Percentiles rank a stretch among this genome's conserved stretches.
These are phyloP conservation scores for Zelleria hepariella DNA, from an alignment of 2,888 invertebrate genomes.

Conservation along the genomic window DNA sequence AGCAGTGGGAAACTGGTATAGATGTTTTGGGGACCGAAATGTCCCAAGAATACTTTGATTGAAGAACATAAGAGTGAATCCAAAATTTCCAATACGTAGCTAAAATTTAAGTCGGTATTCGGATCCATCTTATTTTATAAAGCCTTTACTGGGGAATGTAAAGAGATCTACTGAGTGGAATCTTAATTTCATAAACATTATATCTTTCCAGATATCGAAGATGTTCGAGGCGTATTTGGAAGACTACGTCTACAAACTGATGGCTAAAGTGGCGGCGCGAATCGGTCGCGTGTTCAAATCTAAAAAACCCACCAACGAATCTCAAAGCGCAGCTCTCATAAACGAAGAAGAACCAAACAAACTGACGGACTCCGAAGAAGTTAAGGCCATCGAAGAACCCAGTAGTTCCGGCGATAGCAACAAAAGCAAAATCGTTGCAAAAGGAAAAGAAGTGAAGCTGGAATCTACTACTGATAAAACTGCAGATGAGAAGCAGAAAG, in stretches of 20 bases:
- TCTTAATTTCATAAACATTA: no score
- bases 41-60: no score
- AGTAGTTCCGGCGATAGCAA: neutral
- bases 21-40: no score
- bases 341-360: neutral
- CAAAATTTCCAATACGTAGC: no score
- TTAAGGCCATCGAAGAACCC: neutral
- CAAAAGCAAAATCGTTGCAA: neutral
- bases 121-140: no score
- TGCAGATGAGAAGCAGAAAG: conserved; percentile 16
- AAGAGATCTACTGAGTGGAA: no score
- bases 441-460: neutral
- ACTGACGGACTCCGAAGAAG: conserved; percentile 4
- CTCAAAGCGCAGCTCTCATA: neutral
- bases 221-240: conserved; percentile 84
- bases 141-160: no score
- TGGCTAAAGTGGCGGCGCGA: conserved; percentile 49
- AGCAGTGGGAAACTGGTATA: no score
- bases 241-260: conserved; percentile 66
- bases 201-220: conserved; percentile 75
- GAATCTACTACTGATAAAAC: conserved; percentile 1
- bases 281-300: conserved; percentile 36
- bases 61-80: no score
- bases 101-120: no score
- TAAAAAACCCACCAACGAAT: conserved; percentile 18